Percentiles rank a stretch among this genome's conserved stretches.
Conservation (phyloP, 2,113 vertebrate genomes). For the Bagarius yarrelli region DNA sequence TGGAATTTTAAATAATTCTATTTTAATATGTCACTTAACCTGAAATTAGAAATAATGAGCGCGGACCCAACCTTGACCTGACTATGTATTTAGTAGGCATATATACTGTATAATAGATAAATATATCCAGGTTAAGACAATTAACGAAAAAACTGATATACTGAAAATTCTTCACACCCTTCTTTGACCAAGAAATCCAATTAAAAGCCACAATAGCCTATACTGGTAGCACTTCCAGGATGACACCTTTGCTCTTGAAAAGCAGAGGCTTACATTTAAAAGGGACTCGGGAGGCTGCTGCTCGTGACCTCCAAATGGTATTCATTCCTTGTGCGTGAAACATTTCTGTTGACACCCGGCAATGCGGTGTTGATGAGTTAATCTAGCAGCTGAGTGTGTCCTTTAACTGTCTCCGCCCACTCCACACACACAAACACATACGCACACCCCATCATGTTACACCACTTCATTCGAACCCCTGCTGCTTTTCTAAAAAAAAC, state of each 20-base stretch:
- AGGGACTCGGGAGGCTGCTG: constrained; percentile 64
- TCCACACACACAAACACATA: constrained; percentile 1
- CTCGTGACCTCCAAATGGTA: constrained; percentile 78
- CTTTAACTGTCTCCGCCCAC: constrained; percentile 64
- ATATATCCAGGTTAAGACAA: constrained; percentile 28
- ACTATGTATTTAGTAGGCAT: neutral
- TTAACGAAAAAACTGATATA: constrained; percentile 6
- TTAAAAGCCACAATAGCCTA: constrained; percentile 52
- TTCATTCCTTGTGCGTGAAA: constrained; percentile 79
- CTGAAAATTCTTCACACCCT: constrained; percentile 38
- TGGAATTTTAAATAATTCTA: neutral
- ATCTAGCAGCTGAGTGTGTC: constrained; percentile 82
- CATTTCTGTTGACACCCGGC: constrained; percentile 80
- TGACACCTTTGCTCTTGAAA: constrained; percentile 72
- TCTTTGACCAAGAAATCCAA: constrained; percentile 45
- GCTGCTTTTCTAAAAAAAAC: constrained; percentile 60
- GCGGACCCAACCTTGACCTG: neutral
- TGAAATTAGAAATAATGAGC: neutral
- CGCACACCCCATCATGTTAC: constrained; percentile 1
- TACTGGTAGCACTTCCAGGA: constrained; percentile 63
- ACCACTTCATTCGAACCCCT: constrained; percentile 46
- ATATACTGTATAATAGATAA: neutral
- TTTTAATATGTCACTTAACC: neutral
- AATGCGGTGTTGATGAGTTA: constrained; percentile 81
- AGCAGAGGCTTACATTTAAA: constrained; percentile 76